Evolutionary conservation across 2,797 vertebrate genomes (phyloP).

Genomic region (Antennarius maculatus): DNA sequence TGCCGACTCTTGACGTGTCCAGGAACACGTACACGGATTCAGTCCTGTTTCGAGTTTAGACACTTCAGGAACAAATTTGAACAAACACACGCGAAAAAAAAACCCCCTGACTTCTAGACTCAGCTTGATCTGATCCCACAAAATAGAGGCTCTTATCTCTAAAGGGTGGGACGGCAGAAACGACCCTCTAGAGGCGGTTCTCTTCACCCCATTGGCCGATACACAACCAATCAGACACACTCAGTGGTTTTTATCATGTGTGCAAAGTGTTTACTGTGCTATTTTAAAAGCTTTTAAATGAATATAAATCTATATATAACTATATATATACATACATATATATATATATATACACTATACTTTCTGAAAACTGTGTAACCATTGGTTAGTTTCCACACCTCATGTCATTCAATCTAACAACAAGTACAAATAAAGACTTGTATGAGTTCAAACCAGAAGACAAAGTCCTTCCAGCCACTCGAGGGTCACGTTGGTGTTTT

Average conservation of each 20-base stretch:
- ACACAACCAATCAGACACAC: constrained; percentile 92
- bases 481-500: constrained; percentile 69
- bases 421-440: constrained; percentile 72
- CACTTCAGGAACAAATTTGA: constrained; percentile 69
- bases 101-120: constrained; percentile 33
- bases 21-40: constrained; percentile 51
- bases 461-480: constrained; percentile 52
- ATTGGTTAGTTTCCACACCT: constrained; percentile 83
- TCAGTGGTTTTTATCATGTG: constrained; percentile 99
- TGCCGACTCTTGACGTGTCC: constrained; percentile 85
- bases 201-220: constrained; percentile 86
- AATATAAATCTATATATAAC: constrained; percentile 88
- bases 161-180: constrained; percentile 61
- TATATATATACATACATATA: constrained; percentile 86
- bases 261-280: constrained; percentile 99
- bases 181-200: constrained; percentile 83
- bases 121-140: constrained; percentile 33
- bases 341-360: constrained; percentile 85
- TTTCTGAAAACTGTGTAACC: constrained; percentile 94
- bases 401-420: constrained; percentile 73
- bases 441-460: constrained; percentile 54
- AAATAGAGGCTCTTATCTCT: constrained; percentile 66
- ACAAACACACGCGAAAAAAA: constrained; percentile 23
- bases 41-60: constrained; percentile 58
- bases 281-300: constrained; percentile 96